A percentile compares a stretch with the other conserved stretches of the same genome.
Conservation (phyloP, 2,113 vertebrate genomes). For the Scomber colias region DNA sequence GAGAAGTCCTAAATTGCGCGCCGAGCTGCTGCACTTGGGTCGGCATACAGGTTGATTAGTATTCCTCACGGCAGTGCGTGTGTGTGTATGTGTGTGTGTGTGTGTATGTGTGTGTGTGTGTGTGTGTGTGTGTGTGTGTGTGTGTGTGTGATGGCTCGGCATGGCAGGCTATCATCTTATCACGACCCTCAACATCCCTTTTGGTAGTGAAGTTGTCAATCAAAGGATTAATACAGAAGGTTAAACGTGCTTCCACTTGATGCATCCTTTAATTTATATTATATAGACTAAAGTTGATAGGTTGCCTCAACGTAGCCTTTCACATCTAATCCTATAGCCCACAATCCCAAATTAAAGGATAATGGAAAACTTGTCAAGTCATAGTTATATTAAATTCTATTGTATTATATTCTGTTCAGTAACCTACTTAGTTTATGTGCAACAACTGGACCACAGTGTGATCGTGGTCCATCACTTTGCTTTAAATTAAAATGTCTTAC, state of each 20-base stretch:
- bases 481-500: too few relatives aligned
- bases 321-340: background rate
- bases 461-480: too few relatives aligned
- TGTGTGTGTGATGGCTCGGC: background rate
- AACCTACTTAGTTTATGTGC: too few relatives aligned
- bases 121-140: slow-evolving; percentile 24
- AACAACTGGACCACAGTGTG: too few relatives aligned
- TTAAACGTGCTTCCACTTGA: slow-evolving; percentile 20
- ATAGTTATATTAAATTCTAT: background rate
- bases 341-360: slow-evolving; percentile 6
- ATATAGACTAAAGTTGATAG: background rate
- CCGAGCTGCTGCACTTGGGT: slow-evolving; percentile 64
- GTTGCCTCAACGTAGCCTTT: background rate
- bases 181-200: slow-evolving; percentile 26
- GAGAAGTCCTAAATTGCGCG: slow-evolving; percentile 70
- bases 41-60: slow-evolving; percentile 79
- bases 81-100: slow-evolving; percentile 5
- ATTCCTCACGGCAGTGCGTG: slow-evolving; percentile 61
- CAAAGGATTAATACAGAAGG: slow-evolving; percentile 8
- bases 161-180: slow-evolving; percentile 56
- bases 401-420: too few relatives aligned
- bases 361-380: background rate
- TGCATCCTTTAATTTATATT: slow-evolving; percentile 8
- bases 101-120: slow-evolving; percentile 14
- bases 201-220: slow-evolving; percentile 15